Conservation (phyloP, 2,888 invertebrate species). For the Gisinianus flammeolus region DNA sequence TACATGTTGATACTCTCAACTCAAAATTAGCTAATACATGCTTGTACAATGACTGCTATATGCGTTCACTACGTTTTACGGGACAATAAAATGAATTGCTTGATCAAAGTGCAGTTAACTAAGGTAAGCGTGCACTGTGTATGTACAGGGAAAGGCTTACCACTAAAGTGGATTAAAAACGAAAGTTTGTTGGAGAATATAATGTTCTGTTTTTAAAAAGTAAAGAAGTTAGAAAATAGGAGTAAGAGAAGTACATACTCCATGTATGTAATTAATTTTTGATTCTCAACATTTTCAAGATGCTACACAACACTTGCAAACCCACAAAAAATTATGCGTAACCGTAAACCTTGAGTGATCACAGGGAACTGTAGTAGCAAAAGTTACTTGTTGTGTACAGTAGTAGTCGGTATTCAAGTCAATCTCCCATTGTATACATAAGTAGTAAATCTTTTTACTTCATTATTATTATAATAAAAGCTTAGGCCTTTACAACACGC, state of each 20-base stretch:
- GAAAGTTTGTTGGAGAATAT: conserved; percentile 16
- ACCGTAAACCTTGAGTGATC: conserved; percentile 36
- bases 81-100: no score
- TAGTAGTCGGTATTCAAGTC: not conserved
- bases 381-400: no score
- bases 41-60: no score
- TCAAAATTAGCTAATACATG: no score
- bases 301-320: not conserved
- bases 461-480: not conserved
- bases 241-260: not conserved
- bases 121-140: no score
- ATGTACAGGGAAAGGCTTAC: no score
- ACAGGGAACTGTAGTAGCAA: not conserved
- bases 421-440: no score
- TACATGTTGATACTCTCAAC: no score
- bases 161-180: conserved; percentile 12
- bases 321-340: conserved; percentile 23
- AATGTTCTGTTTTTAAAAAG: no score
- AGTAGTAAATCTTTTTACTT: not conserved
- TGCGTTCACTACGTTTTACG: no score
- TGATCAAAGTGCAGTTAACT: no score
- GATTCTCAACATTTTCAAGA: not conserved
- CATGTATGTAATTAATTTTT: conserved; percentile 22
- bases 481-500: not conserved
- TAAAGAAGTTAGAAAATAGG: no score